phyloP scores from a whole-genome alignment of 2,888 invertebrate genomes.

The Monochamus alternatus region DNA sequence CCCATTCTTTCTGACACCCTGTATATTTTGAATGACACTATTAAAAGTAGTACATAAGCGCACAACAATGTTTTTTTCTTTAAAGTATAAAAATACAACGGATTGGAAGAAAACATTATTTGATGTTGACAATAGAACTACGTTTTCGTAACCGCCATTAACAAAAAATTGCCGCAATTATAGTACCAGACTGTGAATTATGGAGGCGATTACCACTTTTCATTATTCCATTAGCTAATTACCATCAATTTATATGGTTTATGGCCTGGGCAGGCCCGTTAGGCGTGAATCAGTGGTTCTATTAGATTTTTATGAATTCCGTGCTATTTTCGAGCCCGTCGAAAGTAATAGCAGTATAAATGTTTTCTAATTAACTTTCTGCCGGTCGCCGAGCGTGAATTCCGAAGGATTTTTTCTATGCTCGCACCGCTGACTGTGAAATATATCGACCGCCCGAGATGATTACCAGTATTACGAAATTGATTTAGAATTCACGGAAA shows the following conservation, averaged over 20 bases:
- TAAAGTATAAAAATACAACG: too few species aligned
- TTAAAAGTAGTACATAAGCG: too few species aligned
- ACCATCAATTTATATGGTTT: neutral
- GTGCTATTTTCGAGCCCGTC: neutral
- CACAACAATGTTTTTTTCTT: too few species aligned
- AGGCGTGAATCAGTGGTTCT: neutral
- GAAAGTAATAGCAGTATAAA: conserved; percentile 3
- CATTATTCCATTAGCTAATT: neutral
- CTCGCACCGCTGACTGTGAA: neutral
- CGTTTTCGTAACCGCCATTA: neutral
- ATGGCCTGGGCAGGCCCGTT: neutral
- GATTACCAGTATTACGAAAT: neutral
- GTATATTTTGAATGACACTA: too few species aligned
- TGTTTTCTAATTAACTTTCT: conserved; percentile 24
- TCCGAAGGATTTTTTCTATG: conserved; percentile 2
- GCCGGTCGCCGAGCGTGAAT: conserved; percentile 13
- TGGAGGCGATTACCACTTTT: neutral
- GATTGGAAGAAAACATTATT: too few species aligned
- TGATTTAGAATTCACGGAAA: neutral
- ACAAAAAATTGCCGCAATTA: neutral
- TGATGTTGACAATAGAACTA: too few species aligned
- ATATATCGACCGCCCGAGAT: neutral
- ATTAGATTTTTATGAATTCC: neutral
- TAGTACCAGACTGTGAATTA: neutral
- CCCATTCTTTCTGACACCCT: too few species aligned